Base-by-base conservation (phyloP, 2,888 invertebrate genomes). In the Tenthredo notha region DNA sequence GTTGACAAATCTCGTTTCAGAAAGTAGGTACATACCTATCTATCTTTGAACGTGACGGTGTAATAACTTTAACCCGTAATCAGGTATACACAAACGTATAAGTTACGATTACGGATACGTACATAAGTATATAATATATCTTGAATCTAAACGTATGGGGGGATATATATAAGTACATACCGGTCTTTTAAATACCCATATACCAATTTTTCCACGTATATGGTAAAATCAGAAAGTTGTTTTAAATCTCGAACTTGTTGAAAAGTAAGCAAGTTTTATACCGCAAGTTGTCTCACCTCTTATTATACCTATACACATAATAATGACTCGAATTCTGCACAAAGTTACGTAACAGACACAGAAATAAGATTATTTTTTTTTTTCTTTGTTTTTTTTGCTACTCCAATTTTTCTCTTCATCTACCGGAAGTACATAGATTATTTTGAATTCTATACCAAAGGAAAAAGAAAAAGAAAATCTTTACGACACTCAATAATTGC, bases 221-320 rank as follows among this genome's bases (percentile, higher is more conserved):
- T 70, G 83, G 83, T 47, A 83, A 70, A 83, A 83, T 83, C 65
- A 83, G 83, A 83, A 83, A 83, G 83, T 83, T 67, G 80, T 70
- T 65, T 70, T 65, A 83, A 83, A 83, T 65, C 65, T 83, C 29
- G 12, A 40, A 40, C 37, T 70, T 21, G 80, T 74, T 43, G n/a
- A 54, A 77, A 77, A 80, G 80, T 40, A 80, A 80, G 61, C 61
- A 25, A 74, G 40, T 43, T 40, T 25, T 33, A 33, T 29, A 29
- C n/a, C 47, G 15, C 15, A 43, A n/a, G n/a, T 25, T 40, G 25
- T 40, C 15, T 47, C 75, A 25, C 75, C 47, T 75, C 25, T 21
- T 7, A 54, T 54, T 37, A 29, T 67, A 67, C 67, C 33, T 21
- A 25, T 25, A 25, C 21, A n/a, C 2, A 33, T 33, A 33, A 33